phyloP scores from a whole-genome alignment of 37 sponge, comb jelly and placozoan genomes.

The Corticium candelabrum region DNA sequence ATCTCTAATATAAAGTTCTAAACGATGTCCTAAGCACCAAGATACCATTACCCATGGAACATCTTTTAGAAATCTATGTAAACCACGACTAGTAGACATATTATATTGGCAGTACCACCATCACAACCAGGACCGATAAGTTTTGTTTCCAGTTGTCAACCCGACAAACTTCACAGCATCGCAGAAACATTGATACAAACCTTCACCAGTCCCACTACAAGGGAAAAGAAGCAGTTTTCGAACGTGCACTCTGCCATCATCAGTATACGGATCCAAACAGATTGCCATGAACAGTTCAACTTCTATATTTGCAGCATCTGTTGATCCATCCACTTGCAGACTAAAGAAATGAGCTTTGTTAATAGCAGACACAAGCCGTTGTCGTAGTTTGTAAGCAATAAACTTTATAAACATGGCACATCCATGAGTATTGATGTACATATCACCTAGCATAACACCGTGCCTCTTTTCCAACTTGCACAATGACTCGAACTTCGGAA shows the following conservation, averaged over 20 bases:
- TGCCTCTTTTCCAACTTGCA: background rate
- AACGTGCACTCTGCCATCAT: background rate
- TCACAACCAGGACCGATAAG: constrained; percentile 57
- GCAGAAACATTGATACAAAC: too few relatives aligned
- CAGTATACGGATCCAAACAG: background rate
- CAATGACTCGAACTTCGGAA: background rate
- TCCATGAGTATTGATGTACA: background rate
- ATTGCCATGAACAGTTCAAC: background rate
- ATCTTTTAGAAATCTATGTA: constrained; percentile 7
- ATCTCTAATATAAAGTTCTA: constrained; percentile 53
- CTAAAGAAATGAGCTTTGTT: background rate
- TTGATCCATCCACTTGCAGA: background rate
- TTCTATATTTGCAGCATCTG: background rate
- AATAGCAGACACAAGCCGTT: background rate
- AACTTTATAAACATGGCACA: background rate
- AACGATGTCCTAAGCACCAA: constrained; percentile 58
- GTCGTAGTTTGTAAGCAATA: background rate
- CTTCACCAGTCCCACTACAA: background rate
- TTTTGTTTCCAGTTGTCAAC: constrained; percentile 16
- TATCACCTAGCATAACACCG: background rate
- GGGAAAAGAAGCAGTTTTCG: background rate
- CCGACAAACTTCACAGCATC: too few relatives aligned
- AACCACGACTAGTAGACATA: constrained; percentile 19
- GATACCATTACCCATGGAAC: constrained; percentile 42
- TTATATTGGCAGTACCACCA: constrained; percentile 42